phyloP scores from a whole-genome alignment of 2,888 invertebrate species.

The Camptogramma bilineatum region DNA sequence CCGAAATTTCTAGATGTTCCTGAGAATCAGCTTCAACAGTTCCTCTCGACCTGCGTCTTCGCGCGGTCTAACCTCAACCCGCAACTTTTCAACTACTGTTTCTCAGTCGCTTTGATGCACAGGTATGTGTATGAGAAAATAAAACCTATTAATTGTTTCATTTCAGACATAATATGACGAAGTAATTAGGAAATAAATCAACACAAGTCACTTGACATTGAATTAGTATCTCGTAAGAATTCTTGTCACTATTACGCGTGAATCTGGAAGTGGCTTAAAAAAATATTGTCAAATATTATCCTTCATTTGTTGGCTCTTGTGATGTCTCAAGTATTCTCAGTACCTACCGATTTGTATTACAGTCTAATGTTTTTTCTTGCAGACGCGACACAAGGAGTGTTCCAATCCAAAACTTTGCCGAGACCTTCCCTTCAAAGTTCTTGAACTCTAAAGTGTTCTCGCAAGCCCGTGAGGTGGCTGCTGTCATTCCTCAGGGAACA shows the following conservation, averaged over 20 bases:
- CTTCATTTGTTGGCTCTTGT: background rate
- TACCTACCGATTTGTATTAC: background rate
- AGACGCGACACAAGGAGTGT: conserved; percentile 86
- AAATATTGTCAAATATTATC: too few species aligned
- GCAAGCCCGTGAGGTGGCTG: conserved; percentile 84
- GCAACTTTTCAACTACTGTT: conserved; percentile 91
- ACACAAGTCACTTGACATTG: too few species aligned
- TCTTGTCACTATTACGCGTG: too few species aligned
- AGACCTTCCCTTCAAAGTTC: conserved; percentile 88
- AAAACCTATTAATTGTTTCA: too few species aligned
- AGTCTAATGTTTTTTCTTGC: conserved; percentile 39
- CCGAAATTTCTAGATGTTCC: conserved; percentile 62
- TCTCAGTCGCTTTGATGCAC: conserved; percentile 91
- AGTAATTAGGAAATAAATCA: too few species aligned
- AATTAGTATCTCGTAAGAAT: too few species aligned
- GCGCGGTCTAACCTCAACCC: conserved; percentile 91
- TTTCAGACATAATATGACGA: too few species aligned
- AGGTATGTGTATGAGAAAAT: conserved; percentile 68
- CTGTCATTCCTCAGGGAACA: conserved; percentile 67
- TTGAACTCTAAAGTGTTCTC: conserved; percentile 86
- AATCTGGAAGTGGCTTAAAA: too few species aligned
- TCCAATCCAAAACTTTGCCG: conserved; percentile 86
- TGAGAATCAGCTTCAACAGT: conserved; percentile 83
- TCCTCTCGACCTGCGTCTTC: conserved; percentile 89
- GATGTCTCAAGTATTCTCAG: background rate